These are phyloP conservation scores for Agelastica alni DNA, from an alignment of 2,888 invertebrate species.

Conservation along the genomic window DNA sequence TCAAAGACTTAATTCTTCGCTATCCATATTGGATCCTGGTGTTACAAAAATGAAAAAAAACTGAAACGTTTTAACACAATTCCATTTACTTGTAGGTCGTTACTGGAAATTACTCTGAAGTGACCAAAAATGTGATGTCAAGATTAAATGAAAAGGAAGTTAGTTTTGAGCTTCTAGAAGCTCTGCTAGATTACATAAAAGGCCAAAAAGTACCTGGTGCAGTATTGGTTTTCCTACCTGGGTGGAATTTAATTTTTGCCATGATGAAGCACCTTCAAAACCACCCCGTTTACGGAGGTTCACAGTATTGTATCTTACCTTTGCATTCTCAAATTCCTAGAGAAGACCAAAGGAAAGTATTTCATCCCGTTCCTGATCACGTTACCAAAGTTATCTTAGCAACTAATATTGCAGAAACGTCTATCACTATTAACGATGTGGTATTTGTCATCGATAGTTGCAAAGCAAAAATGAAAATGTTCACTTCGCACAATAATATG, in stretches of 20 bases:
- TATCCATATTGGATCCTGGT: too few relatives aligned
- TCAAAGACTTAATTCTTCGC: too few relatives aligned
- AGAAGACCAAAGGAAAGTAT: slow-evolving; percentile 93
- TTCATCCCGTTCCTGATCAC: slow-evolving; percentile 80
- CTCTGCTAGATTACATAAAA: slow-evolving; percentile 70
- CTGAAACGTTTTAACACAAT: too few relatives aligned
- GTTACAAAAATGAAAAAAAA: too few relatives aligned
- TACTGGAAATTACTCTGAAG: slow-evolving; percentile 58
- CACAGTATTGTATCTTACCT: slow-evolving; percentile 79
- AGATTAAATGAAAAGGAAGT: slow-evolving; percentile 88
- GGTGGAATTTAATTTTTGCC: slow-evolving; percentile 96
- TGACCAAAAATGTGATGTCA: slow-evolving; percentile 72
- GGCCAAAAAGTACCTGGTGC: slow-evolving; percentile 73
- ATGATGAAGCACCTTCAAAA: slow-evolving; percentile 82
- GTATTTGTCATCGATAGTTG: slow-evolving; percentile 97
- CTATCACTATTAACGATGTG: slow-evolving; percentile 97
- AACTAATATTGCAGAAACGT: slow-evolving; percentile 98
- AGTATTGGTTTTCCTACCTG: slow-evolving; percentile 90
- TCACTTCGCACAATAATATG: slow-evolving; percentile 98
- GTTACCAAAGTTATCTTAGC: slow-evolving; percentile 93
- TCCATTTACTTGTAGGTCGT: slow-evolving; percentile 43
- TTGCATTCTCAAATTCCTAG: slow-evolving; percentile 97
- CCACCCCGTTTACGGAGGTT: slow-evolving; percentile 64
- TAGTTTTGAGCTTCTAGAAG: slow-evolving; percentile 90
- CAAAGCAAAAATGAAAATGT: slow-evolving; percentile 96